A percentile compares a stretch with the other conserved stretches of the same genome.
Conservation (phyloP, 2,888 invertebrate species). For the Capitulum mitella region DNA sequence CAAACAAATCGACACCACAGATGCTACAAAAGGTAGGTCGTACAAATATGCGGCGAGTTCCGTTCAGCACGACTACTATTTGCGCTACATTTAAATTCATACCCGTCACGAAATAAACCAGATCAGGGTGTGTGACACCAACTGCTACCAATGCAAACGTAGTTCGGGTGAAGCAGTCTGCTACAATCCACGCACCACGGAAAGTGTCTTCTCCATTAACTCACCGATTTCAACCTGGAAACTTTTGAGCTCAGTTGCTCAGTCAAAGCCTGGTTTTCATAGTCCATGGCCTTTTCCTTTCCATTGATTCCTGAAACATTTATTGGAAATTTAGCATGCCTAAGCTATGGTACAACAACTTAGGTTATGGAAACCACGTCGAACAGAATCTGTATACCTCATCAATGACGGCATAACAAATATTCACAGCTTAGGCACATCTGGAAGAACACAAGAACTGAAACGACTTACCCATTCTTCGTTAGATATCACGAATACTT, state of each 20-base stretch:
- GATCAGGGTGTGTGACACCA: background rate
- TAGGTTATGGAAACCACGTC: no score
- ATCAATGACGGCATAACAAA: no score
- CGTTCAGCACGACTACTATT: background rate
- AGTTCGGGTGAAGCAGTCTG: background rate
- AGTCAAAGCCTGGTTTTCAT: conserved; percentile 25
- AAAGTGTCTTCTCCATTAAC: background rate
- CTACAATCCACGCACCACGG: background rate
- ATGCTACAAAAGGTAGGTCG: no score
- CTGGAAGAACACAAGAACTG: no score
- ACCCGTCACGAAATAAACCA: background rate
- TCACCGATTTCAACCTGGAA: conserved; percentile 29
- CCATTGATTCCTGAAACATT: conserved; percentile 6
- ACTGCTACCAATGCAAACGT: background rate
- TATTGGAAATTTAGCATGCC: no score
- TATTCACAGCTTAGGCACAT: no score
- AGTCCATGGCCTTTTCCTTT: conserved; percentile 28
- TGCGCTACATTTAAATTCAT: background rate
- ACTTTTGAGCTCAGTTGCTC: conserved; percentile 29
- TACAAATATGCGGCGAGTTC: no score
- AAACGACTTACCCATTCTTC: no score
- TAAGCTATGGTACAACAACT: no score
- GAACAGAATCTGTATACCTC: no score
- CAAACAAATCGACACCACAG: no score
- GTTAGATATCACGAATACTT: no score